Conservation (phyloP, 2,797 vertebrate genomes). For the Phoeniculus purpureus region DNA sequence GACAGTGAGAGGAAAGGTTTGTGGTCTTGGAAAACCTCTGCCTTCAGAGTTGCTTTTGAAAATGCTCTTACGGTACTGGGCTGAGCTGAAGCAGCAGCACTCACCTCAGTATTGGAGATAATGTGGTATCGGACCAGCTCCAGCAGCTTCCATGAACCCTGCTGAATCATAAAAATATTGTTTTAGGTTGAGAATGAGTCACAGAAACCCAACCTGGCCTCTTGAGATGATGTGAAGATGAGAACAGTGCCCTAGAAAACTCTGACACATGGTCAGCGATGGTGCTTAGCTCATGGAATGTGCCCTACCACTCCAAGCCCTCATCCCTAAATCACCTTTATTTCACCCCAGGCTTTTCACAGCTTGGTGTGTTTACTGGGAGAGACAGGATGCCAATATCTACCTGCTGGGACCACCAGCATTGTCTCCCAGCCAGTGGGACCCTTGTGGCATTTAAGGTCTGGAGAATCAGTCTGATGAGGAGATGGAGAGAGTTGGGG, state of each 20-base stretch:
- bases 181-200: not conserved
- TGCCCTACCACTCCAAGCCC: not conserved
- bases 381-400: not conserved
- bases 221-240: not conserved
- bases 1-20: not conserved
- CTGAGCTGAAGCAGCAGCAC: not conserved
- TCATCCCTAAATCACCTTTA: not conserved
- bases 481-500: too few relatives aligned
- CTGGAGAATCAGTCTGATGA: too few relatives aligned
- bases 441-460: not conserved
- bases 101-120: constrained; percentile 80
- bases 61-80: not conserved
- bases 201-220: not conserved
- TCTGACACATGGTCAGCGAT: not conserved
- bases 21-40: not conserved
- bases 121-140: constrained; percentile 90
- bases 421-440: not conserved
- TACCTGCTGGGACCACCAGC: too few relatives aligned
- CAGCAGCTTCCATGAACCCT: constrained; percentile 88
- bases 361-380: not conserved
- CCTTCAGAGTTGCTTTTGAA: not conserved
- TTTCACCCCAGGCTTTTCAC: not conserved
- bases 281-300: fast-evolving
- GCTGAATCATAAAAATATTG: constrained; percentile 1
- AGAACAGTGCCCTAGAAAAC: not conserved